Percentiles rank a stretch among this genome's conserved stretches.
Conservation (phyloP, 1,140 invertebrate genomes). For the Diorhabda elongata region DNA sequence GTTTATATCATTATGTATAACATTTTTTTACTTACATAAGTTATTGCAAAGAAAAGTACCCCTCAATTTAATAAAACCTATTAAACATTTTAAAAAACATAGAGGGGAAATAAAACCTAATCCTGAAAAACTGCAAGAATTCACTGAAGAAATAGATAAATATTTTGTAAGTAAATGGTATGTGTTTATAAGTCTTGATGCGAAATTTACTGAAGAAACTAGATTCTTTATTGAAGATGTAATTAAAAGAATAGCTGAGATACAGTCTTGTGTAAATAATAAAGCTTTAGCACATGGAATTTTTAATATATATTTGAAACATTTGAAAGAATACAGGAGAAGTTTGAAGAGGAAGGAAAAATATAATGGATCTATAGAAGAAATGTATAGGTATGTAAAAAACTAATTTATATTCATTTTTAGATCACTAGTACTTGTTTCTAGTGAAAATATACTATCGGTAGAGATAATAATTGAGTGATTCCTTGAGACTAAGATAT, state of each 20-base stretch:
- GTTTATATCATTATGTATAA: slow-evolving; percentile 27
- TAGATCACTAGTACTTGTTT: neutral
- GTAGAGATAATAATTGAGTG: too few species aligned
- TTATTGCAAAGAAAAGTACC: slow-evolving; percentile 28
- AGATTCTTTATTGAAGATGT: slow-evolving; percentile 36
- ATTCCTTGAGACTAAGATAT: too few species aligned
- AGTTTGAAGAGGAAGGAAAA: slow-evolving; percentile 51
- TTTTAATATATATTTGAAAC: slow-evolving; percentile 50
- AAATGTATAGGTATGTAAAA: slow-evolving; percentile 41
- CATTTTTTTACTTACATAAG: slow-evolving; percentile 27
- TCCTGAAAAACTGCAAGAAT: slow-evolving; percentile 28
- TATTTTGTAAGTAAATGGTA: slow-evolving; percentile 44
- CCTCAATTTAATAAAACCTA: slow-evolving; percentile 11
- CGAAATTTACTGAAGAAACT: slow-evolving; percentile 37
- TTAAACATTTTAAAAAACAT: neutral
- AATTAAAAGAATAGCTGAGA: slow-evolving; percentile 34
- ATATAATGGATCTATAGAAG: slow-evolving; percentile 40
- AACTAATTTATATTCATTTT: neutral
- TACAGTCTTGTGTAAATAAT: slow-evolving; percentile 33
- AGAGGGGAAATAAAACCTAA: slow-evolving; percentile 20
- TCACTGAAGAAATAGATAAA: slow-evolving; percentile 38
- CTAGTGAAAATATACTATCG: too few species aligned
- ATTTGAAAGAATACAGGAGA: slow-evolving; percentile 55
- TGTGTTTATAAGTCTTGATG: slow-evolving; percentile 37
- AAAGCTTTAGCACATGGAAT: slow-evolving; percentile 43